A percentile compares a stretch with the other conserved stretches of the same genome.
Conservation (phyloP, 37 sponge, comb jelly and placozoan species). For the Oopsacas minuta region DNA sequence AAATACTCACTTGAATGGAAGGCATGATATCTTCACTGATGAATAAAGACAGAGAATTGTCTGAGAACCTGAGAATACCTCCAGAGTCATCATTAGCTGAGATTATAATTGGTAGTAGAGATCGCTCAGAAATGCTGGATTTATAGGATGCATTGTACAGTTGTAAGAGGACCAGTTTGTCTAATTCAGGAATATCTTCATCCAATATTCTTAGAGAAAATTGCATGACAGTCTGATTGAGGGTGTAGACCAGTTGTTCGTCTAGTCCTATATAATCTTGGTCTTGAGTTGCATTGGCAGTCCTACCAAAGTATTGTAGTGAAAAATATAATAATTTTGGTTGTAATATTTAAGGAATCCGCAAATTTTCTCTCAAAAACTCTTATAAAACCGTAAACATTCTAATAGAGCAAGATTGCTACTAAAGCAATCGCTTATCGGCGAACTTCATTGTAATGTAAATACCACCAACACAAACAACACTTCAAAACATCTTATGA, state of each 20-base stretch:
- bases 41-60: not conserved
- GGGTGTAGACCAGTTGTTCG: not conserved
- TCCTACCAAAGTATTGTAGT: not conserved
- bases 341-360: too few species aligned
- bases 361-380: too few species aligned
- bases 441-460: too few species aligned
- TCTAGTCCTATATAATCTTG: not conserved
- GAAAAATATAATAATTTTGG: too few species aligned
- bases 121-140: not conserved
- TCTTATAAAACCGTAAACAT: too few species aligned
- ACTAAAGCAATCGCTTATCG: too few species aligned
- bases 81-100: constrained; percentile 25
- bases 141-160: not conserved
- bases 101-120: not conserved
- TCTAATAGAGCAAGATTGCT: too few species aligned
- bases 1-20: not conserved
- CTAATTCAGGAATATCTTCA: not conserved
- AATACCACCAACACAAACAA: too few species aligned
- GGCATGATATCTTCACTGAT: not conserved
- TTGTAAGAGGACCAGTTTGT: not conserved
- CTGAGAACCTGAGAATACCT: constrained; percentile 24
- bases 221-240: not conserved
- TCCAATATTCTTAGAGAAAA: not conserved
- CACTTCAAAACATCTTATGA: too few species aligned
- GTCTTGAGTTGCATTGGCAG: not conserved